These are phyloP conservation scores for Acromyrmex charruanus DNA, from an alignment of 1,140 invertebrate genomes.

Conservation along the genomic window DNA sequence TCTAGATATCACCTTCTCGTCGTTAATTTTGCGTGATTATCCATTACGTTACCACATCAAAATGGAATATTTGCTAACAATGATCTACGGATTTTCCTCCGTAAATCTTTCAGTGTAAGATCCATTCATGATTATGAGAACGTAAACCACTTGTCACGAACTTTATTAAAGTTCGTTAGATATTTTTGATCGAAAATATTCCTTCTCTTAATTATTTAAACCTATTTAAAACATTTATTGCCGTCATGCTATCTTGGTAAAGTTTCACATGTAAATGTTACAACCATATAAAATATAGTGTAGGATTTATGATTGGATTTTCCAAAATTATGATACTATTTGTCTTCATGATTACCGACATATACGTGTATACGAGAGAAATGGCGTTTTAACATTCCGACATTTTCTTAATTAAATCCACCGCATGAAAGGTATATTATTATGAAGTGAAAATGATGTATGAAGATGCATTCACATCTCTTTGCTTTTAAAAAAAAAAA, in stretches of 20 bases:
- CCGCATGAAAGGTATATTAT: background rate
- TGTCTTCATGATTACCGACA: background rate
- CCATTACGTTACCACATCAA: slow-evolving; percentile 54
- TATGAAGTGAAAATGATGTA: background rate
- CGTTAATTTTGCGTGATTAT: slow-evolving; percentile 70
- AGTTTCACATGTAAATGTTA: background rate
- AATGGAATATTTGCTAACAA: slow-evolving; percentile 37
- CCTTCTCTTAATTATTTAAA: background rate
- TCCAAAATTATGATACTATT: too few species aligned
- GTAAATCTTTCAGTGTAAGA: background rate
- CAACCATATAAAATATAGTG: too few species aligned
- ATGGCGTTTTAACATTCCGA: background rate
- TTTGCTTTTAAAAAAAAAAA: background rate
- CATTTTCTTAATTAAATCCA: slow-evolving; percentile 8
- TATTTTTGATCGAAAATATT: background rate
- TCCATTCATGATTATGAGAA: background rate
- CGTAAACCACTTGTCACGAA: too few species aligned
- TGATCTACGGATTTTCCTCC: background rate
- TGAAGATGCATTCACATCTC: slow-evolving; percentile 16
- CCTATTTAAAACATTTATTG: background rate
- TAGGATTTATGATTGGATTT: too few species aligned
- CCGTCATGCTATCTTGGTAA: background rate
- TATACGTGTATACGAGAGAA: background rate
- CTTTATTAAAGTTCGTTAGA: background rate
- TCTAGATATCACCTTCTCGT: slow-evolving; percentile 14